Conservation (phyloP, 2,113 vertebrate species). For the Aegotheles bennettii region DNA sequence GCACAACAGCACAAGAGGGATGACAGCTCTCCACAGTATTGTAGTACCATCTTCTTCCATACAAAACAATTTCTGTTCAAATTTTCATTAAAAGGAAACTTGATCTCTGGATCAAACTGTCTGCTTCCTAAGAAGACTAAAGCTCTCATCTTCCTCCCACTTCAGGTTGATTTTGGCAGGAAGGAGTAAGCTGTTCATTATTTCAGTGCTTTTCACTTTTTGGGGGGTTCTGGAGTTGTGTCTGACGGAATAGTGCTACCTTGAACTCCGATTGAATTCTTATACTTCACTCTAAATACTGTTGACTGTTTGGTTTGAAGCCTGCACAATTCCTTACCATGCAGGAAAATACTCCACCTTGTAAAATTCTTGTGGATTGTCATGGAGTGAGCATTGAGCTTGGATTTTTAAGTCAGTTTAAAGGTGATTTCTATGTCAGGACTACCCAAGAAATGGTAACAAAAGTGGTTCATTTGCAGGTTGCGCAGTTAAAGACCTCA, state of each 20-base stretch:
- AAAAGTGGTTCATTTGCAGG: slow-evolving; percentile 45
- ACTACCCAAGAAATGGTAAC: not conserved
- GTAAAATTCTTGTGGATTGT: not conserved
- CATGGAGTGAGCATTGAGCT: not conserved
- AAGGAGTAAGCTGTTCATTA: not conserved
- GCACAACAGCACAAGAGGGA: not conserved
- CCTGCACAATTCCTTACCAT: not conserved
- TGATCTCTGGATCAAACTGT: not conserved
- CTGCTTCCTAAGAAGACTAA: not conserved
- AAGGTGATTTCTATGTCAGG: not conserved
- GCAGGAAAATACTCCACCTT: not conserved
- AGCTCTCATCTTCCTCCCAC: not conserved
- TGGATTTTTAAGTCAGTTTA: not conserved
- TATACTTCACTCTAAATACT: not conserved
- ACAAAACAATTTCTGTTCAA: slow-evolving; percentile 2
- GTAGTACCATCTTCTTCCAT: not conserved
- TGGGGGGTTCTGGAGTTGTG: not conserved
- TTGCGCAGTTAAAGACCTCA: slow-evolving; percentile 52
- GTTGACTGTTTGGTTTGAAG: not conserved
- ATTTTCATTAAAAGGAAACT: not conserved
- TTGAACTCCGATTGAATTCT: not conserved
- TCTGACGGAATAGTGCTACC: not conserved
- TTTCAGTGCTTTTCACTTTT: not conserved
- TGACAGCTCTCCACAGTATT: not conserved
- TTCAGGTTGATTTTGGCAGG: not conserved